phyloP scores from a whole-genome alignment of 2,888 invertebrate genomes.

The Seira musarum region DNA sequence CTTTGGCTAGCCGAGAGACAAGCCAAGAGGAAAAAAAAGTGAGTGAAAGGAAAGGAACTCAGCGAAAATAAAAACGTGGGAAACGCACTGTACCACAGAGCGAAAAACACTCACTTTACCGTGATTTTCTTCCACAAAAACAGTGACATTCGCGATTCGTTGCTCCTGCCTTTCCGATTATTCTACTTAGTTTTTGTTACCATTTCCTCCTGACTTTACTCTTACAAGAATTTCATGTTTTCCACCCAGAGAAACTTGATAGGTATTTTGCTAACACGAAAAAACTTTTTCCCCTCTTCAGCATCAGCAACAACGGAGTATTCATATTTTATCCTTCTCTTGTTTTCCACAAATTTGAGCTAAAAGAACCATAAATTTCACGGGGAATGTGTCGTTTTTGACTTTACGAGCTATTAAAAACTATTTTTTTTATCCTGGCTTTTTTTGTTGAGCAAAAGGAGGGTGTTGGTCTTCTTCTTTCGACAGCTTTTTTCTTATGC shows the following conservation, averaged over 20 bases:
- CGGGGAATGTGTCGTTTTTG: not conserved
- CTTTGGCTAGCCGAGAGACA: not conserved
- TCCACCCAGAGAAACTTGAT: no score
- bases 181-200: no score
- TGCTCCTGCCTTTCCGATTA: not conserved
- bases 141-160: not conserved
- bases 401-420: not conserved
- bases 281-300: not conserved
- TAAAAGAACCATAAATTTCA: not conserved
- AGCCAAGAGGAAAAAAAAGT: no score
- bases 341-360: not conserved
- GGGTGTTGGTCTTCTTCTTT: no score
- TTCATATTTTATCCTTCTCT: no score
- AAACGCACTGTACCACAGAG: no score
- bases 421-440: no score
- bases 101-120: not conserved
- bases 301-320: no score
- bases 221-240: not conserved
- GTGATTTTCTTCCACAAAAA: not conserved
- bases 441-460: no score
- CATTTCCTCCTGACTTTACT: not conserved
- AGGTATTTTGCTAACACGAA: no score
- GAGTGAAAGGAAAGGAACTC: not conserved
- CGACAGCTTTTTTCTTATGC: not conserved
- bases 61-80: not conserved